Conservation (phyloP, 2,888 invertebrate species). For the Synanthedon myopaeformis region DNA sequence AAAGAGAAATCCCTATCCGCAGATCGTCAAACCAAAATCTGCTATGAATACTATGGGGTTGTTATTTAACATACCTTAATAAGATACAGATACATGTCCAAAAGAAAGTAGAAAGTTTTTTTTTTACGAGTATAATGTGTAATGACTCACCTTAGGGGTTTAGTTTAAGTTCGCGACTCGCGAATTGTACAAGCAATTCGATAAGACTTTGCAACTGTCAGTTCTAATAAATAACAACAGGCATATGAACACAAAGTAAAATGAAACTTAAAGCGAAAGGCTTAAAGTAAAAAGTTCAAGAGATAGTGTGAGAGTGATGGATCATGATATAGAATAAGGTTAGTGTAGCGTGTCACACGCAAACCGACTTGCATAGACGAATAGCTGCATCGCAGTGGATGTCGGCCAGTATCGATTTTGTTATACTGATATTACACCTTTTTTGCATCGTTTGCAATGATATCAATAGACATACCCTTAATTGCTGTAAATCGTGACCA, state of each 20-base stretch:
- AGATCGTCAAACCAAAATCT: no score
- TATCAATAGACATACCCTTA: neutral
- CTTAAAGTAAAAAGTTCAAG: neutral
- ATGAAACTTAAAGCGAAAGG: neutral
- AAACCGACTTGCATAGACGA: conserved; percentile 44
- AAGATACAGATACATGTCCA: neutral
- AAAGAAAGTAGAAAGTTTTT: conserved; percentile 20
- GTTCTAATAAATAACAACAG: neutral
- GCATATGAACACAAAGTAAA: neutral
- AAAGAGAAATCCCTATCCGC: no score
- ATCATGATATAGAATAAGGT: conserved; percentile 5
- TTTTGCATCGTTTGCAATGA: neutral
- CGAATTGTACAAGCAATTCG: conserved; percentile 47
- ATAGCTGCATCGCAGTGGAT: conserved; percentile 44
- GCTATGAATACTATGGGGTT: no score
- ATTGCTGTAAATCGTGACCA: neutral
- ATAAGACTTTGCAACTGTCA: conserved; percentile 24
- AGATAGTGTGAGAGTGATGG: neutral
- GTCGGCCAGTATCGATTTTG: conserved; percentile 36
- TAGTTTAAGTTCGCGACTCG: conserved; percentile 34
- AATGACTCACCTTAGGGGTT: conserved; percentile 33
- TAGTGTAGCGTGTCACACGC: conserved; percentile 53
- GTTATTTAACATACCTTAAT: no score
- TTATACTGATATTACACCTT: conserved; percentile 8
- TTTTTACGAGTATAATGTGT: conserved; percentile 35